These are phyloP conservation scores for Lates japonicus DNA, from an alignment of 2,797 vertebrate species.

Conservation along the genomic window DNA sequence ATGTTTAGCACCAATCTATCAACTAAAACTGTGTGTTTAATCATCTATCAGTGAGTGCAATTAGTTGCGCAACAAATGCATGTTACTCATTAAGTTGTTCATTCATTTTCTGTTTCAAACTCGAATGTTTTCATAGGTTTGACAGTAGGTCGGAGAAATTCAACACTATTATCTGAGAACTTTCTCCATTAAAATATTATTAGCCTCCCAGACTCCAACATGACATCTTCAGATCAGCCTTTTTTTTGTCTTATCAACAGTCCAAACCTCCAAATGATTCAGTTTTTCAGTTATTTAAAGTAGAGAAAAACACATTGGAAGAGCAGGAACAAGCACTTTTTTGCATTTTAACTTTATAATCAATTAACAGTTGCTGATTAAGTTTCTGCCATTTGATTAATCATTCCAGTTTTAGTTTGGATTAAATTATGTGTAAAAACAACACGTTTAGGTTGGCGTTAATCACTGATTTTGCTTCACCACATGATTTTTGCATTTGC, in stretches of 20 bases:
- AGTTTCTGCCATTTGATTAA: background rate
- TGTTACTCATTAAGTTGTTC: background rate
- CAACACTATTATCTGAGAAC: background rate
- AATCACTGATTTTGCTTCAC: slow-evolving; percentile 20
- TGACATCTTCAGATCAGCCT: background rate
- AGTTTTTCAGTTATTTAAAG: background rate
- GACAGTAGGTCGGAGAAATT: background rate
- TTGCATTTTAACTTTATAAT: background rate
- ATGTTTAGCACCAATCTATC: background rate
- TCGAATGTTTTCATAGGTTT: background rate
- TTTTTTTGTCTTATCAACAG: background rate
- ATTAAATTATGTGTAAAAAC: no score
- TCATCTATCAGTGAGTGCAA: background rate
- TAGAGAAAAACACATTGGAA: background rate
- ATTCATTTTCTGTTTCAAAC: slow-evolving; percentile 12
- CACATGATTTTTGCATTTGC: slow-evolving; percentile 43
- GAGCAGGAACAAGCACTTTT: background rate
- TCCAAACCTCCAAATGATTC: no score
- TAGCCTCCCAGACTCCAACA: background rate
- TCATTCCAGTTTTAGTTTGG: background rate
- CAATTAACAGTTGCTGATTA: background rate
- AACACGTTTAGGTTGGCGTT: background rate
- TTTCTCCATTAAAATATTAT: background rate
- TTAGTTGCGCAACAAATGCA: background rate
- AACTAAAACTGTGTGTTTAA: background rate